phyloP scores from a whole-genome alignment of 2,113 vertebrate genomes.

The Megaceryle maxima region DNA sequence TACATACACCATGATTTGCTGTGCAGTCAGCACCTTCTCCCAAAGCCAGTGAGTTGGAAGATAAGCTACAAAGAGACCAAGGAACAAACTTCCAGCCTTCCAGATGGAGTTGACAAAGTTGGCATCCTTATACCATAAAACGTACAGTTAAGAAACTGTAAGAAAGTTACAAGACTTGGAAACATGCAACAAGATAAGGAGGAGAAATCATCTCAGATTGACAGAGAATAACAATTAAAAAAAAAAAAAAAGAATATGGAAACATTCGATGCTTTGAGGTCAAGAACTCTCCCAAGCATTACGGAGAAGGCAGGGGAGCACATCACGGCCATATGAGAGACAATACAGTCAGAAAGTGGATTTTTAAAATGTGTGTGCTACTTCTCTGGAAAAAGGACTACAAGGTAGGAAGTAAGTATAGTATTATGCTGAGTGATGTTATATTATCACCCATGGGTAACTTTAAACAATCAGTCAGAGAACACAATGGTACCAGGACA shows the following conservation, averaged over 20 bases:
- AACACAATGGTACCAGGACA: background rate
- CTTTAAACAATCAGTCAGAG: background rate
- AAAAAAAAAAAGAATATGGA: background rate
- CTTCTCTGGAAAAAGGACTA: background rate
- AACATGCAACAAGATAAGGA: background rate
- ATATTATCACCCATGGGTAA: background rate
- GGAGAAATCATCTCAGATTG: background rate
- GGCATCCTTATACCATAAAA: background rate
- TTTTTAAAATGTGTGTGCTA: background rate
- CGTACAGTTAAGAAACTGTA: background rate
- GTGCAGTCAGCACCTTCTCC: background rate
- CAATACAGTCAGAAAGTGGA: background rate
- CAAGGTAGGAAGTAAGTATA: background rate
- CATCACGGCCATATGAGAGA: background rate
- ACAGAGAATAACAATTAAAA: background rate
- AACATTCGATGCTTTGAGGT: background rate
- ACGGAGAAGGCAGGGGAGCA: background rate
- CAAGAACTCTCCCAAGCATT: background rate
- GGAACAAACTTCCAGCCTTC: slow-evolving; percentile 1
- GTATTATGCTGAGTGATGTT: background rate
- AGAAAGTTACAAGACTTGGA: background rate
- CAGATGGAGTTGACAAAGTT: background rate
- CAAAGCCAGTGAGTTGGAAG: background rate
- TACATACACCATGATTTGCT: background rate
- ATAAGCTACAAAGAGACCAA: background rate